These are phyloP conservation scores for Hypsibius dujardini DNA, from an alignment of 1,140 invertebrate genomes.

Conservation along the genomic window DNA sequence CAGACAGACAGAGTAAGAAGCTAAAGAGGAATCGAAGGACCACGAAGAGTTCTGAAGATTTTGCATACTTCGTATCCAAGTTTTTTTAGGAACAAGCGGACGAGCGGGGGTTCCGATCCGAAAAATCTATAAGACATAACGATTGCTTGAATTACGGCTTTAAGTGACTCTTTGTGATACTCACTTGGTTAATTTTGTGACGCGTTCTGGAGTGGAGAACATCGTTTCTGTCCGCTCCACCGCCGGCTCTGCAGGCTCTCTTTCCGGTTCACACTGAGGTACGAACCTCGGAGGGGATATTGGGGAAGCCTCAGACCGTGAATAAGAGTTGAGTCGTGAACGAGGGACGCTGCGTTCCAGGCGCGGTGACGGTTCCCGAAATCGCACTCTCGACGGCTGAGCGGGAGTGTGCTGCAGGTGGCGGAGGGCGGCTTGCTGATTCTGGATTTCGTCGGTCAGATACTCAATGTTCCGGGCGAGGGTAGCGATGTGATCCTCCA, in stretches of 20 bases:
- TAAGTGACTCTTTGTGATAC: conserved; percentile 19
- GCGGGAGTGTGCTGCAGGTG: conserved; percentile 46
- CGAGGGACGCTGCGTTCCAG: background rate
- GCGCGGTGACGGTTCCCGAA: conserved; percentile 19
- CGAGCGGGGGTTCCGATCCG: conserved; percentile 71
- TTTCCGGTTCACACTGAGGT: conserved; percentile 28
- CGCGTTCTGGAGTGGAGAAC: conserved; percentile 47
- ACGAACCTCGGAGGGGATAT: conserved; percentile 32
- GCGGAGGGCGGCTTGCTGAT: conserved; percentile 67
- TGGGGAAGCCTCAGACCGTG: conserved; percentile 29
- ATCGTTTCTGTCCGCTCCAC: background rate
- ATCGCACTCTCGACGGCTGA: conserved; percentile 24
- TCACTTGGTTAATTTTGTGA: conserved; percentile 36
- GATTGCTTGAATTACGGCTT: no score
- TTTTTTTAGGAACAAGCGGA: conserved; percentile 71
- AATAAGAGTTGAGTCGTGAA: conserved; percentile 3
- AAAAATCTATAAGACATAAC: conserved; percentile 51
- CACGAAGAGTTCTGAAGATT: background rate
- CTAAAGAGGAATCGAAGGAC: no score
- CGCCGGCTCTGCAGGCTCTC: background rate
- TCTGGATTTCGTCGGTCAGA: conserved; percentile 72
- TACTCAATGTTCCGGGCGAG: conserved; percentile 76
- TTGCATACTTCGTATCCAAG: conserved; percentile 67
- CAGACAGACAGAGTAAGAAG: no score
- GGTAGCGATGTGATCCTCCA: conserved; percentile 79